Base-by-base conservation (phyloP, 2,113 vertebrate genomes). In the Xenopus borealis region DNA sequence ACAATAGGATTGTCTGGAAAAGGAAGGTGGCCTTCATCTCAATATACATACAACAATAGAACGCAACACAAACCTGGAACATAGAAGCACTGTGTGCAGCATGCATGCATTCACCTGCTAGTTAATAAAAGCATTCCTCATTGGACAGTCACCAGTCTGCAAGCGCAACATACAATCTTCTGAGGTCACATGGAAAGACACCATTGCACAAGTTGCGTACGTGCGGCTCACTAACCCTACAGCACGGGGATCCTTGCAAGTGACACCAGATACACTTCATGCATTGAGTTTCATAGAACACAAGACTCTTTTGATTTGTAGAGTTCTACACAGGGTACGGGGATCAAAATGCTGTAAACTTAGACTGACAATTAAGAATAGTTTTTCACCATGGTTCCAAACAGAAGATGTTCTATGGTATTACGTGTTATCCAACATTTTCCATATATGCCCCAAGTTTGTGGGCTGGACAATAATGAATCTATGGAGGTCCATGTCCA, bases 241-340 rank as follows among this genome's bases (percentile, higher is more conserved):
- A 68, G 10, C 52, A 44, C 55, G 23, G 20, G 50, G 57, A 10
- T 50, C 50, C 17, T 53, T 16, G 61, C 46, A 61, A 46, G 61
- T 13, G 23, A 23, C 53, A 40, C 33, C 33, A 61, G 17, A 30
- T 8, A 52, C 46, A 62, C 27, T 75, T 40, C 72, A 75, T 75
- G 72, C 72, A 62, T 33, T 53, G 10, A 53, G 23, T 68, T 50
- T 16, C 20, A 53, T 27, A 68, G n/a, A 17, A 19, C 65, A 61
- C 8, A 40, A 20, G 20, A 40, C 33, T 27, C 23, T 40, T 2
- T 6, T 40, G 33, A 40, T 40, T 40, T 40, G 23, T 27, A 27
- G 23, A 27, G 23, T 9, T 40, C 8, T 40, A 3, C 5, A 40
- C 33, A 40, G 33, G 33, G 8, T 7, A 40, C 5, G 8, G 33